Evolutionary conservation across 2,888 invertebrate species (phyloP).

Genomic region (Nasonovia ribisnigri): DNA sequence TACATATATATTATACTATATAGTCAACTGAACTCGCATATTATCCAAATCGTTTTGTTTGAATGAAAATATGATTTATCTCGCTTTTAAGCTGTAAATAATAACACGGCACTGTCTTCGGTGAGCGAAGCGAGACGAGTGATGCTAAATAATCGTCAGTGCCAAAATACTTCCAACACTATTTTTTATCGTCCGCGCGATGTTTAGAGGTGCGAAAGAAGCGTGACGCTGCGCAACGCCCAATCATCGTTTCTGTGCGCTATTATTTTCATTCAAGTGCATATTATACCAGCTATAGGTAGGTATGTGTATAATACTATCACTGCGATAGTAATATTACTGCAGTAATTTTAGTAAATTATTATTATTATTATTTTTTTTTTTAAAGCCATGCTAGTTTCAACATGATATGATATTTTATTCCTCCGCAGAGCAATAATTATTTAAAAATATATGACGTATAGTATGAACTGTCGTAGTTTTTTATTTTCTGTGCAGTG

Average conservation of each 20-base stretch:
- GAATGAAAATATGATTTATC: background rate
- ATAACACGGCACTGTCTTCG: constrained; percentile 15
- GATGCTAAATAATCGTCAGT: background rate
- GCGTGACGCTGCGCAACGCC: background rate
- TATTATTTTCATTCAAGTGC: background rate
- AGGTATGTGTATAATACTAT: background rate
- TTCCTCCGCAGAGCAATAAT: background rate
- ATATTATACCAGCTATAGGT: too few relatives aligned
- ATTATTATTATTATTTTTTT: background rate
- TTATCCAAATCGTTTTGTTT: background rate
- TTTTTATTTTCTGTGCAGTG: too few relatives aligned
- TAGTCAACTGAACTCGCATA: background rate
- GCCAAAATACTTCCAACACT: background rate
- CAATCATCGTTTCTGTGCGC: background rate
- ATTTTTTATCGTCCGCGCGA: background rate
- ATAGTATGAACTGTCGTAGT: too few relatives aligned
- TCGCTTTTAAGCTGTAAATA: background rate
- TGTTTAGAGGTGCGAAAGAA: background rate
- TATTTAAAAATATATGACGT: too few relatives aligned
- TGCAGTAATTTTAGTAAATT: background rate
- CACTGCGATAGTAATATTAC: background rate
- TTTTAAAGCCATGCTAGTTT: background rate
- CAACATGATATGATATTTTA: background rate
- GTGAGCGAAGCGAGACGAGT: constrained; percentile 20
- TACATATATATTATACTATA: too few relatives aligned